Evolutionary conservation across 2,113 vertebrate genomes (phyloP).

Genomic region (Porphyrio hochstetteri): DNA sequence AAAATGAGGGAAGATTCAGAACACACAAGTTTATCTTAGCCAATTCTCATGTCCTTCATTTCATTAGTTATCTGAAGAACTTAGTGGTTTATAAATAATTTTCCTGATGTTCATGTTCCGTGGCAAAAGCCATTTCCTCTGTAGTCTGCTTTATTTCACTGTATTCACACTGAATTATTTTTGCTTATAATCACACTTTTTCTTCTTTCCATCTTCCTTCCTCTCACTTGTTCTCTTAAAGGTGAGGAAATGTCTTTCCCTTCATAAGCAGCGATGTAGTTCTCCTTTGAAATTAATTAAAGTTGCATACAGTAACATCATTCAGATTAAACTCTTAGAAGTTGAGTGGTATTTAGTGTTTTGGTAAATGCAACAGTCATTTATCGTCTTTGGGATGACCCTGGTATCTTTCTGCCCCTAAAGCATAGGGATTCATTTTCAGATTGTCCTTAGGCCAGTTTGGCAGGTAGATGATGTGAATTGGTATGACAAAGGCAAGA

Average conservation of each 20-base stretch:
- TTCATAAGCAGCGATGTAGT: not conserved
- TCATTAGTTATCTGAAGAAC: not conserved
- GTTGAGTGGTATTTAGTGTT: not conserved
- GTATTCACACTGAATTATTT: not conserved
- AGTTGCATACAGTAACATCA: not conserved
- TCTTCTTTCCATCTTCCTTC: not conserved
- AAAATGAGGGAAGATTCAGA: not conserved
- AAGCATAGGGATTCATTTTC: not conserved
- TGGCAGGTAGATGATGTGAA: not conserved
- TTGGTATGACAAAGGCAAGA: not conserved
- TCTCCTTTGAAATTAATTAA: not conserved
- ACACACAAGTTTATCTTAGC: not conserved
- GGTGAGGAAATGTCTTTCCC: not conserved
- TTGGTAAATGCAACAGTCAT: not conserved
- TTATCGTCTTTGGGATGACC: not conserved
- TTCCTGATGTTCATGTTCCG: not conserved
- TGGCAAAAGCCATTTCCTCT: not conserved
- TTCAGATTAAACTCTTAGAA: not conserved
- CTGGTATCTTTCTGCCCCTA: not conserved
- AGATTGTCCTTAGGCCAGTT: not conserved
- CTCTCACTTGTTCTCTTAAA: not conserved
- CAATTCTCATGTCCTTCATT: not conserved
- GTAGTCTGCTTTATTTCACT: not conserved
- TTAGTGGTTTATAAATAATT: not conserved
- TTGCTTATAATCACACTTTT: not conserved